Evolutionary conservation across 2,888 invertebrate species (phyloP), one percentile per base, ranked within the genome.

Genomic region (Dione juno): DNA sequence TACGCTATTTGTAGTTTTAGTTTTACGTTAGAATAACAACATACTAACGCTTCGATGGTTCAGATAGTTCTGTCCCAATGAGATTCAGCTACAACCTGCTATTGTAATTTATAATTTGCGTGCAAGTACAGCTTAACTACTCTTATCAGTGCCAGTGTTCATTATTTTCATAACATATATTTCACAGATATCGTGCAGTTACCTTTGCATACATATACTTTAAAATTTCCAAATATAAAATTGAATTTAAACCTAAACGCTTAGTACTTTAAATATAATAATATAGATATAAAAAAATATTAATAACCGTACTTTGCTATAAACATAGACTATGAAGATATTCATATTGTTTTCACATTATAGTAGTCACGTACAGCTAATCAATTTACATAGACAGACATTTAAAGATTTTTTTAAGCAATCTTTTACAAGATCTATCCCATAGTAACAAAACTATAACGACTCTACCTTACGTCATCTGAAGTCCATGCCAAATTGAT

Each of bases 401-500:
- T 59, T 48, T 59, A 16, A 66, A 52, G 9, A n/a, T 61, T 64
- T 69, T 68, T 72, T 54, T 69, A 59, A 45, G 64, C 21, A 48
- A 70, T 70, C 53, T 61, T 68, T 40, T 61, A 59, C 35, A 37
- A 53, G 40, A 69, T 54, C 54, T 69, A 54, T 45, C 19, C 67
- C 71, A 45, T 72, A 65, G 72, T 63, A 66, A 72, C 67, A 67
- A 65, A 69, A 64, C 69, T 72, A 69, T 72, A 58, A 35, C 66
- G 72, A 61, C 69, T 71, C 59, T 64, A 70, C 58, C 74, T 88
- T 88, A 86, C 88, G 85, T 88, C 88, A 89, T 83, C 78, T 68
- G 71, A 70, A 82, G 80, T 74, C 83, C 85, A 83, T 85, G 77
- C 73, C 79, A 76, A 86, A 89, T 88, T 81, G 83, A 88, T 88